Evolutionary conservation across 2,113 vertebrate species (phyloP).

Genomic region (Petrocephalus microphthalmus): DNA sequence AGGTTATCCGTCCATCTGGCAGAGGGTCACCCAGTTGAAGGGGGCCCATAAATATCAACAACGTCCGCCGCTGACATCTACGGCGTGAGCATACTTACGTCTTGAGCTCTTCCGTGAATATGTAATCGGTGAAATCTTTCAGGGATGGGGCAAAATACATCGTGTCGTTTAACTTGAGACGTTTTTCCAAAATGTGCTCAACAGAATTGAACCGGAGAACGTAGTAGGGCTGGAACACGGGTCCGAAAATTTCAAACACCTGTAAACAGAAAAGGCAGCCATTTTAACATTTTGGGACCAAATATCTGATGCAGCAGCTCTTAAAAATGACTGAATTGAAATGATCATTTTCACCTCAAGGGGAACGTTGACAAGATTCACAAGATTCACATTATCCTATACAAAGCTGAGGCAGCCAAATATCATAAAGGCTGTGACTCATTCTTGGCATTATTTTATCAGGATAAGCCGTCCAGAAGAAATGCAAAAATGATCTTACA

Average conservation of each 20-base stretch:
- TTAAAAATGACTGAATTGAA: neutral
- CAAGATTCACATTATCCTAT: neutral
- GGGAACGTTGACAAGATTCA: neutral
- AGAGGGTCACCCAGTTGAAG: neutral
- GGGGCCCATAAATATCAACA: neutral
- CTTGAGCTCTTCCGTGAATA: conserved; percentile 76
- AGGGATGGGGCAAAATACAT: conserved; percentile 79
- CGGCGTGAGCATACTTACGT: conserved; percentile 41
- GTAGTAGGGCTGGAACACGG: conserved; percentile 84
- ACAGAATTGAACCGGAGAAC: conserved; percentile 77
- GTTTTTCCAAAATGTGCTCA: conserved; percentile 69
- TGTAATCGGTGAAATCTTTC: conserved; percentile 81
- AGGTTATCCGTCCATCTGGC: neutral
- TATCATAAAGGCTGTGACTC: neutral
- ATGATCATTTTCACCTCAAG: neutral
- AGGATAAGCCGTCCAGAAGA: neutral
- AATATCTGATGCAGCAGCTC: neutral
- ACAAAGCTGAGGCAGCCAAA: neutral
- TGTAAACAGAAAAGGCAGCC: conserved; percentile 43
- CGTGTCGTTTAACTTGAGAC: conserved; percentile 64
- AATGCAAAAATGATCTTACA: neutral
- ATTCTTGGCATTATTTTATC: neutral
- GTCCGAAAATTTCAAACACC: conserved; percentile 94
- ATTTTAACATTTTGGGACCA: neutral
- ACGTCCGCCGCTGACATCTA: neutral